Conservation (phyloP, 2,113 vertebrate species). For the Platysteira castanea region DNA sequence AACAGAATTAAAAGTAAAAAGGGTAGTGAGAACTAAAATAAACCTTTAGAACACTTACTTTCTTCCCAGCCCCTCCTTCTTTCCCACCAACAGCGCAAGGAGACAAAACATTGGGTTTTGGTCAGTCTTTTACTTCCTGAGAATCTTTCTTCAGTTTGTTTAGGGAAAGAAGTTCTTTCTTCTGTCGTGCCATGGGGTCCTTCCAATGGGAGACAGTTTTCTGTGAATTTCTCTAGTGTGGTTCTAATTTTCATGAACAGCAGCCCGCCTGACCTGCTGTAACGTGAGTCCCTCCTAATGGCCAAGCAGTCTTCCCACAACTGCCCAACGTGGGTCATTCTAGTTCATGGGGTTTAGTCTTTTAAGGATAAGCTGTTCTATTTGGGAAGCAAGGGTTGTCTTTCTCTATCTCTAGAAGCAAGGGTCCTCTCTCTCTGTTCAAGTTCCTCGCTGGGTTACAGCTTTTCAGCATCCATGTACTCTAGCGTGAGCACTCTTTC, state of each 20-base stretch:
- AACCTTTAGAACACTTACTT: neutral
- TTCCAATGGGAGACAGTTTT: neutral
- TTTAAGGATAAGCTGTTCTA: neutral
- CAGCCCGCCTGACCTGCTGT: neutral
- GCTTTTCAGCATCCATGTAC: neutral
- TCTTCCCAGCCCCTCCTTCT: neutral
- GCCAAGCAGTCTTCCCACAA: neutral
- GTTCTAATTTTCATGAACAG: neutral
- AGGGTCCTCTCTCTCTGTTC: neutral
- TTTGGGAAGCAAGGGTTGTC: neutral
- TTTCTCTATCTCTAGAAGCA: neutral
- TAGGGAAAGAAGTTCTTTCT: neutral
- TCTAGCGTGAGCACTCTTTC: neutral
- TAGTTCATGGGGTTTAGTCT: neutral
- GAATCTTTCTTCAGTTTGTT: neutral
- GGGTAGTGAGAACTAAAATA: neutral
- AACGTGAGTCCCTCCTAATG: accelerated
- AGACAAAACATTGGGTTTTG: neutral
- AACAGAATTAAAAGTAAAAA: neutral
- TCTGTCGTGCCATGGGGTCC: neutral
- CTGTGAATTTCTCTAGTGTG: neutral
- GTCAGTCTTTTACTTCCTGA: neutral
- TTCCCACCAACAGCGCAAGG: neutral
- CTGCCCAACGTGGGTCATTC: neutral
- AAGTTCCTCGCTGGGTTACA: neutral